Evolutionary conservation across 2,113 vertebrate genomes (phyloP), one percentile per base, ranked within the genome.

Genomic region (human (Homo sapiens)): DNA sequence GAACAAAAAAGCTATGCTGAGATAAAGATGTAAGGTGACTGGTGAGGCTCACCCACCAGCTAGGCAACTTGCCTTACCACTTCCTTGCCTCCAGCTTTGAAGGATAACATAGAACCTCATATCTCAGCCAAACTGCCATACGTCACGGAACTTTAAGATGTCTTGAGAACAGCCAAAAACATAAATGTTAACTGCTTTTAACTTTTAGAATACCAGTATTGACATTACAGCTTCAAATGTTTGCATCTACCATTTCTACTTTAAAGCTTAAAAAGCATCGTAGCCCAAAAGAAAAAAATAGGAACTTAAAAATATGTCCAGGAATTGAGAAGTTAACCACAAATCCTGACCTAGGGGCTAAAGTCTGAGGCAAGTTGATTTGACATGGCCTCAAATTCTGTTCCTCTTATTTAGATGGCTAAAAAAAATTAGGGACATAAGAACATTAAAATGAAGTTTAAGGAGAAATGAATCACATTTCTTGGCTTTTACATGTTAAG

Each of bases 281-380:
- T 8, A 94, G 61, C 48, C 38, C 55, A 85, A 89, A 72, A 89
- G 45, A 94, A 95, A 94, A 96, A 73, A 96, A 61, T 68, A 61
- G 22, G 75, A 75, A 96, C 25, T 89, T 93, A 95, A 25, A 93
- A 86, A 86, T n/a, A 52, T 43, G 43, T 52, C 72, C 75, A 75
- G 23, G 45, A 82, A 89, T 61, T 89, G 57, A 27, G 35, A 75
- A 22, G 55, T 70, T 82, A 59, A 55, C 40, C 40, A 45, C 43
- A 48, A n/a, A 59, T n/a, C 13, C 59, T 97, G 9, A 13, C 30
- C 9, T 5, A 30, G 35, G 50, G n/a, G 14, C 61, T 52, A 32
- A 80, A 94, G 57, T 68, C 38, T 6, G 30, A 78, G 57, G 30
- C 27, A 61, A 93, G 38, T 52, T 72, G 66, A 81, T 72, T 10